These are phyloP conservation scores for Cyprinodon diabolis DNA, from an alignment of 2,797 vertebrate species.

Conservation along the genomic window DNA sequence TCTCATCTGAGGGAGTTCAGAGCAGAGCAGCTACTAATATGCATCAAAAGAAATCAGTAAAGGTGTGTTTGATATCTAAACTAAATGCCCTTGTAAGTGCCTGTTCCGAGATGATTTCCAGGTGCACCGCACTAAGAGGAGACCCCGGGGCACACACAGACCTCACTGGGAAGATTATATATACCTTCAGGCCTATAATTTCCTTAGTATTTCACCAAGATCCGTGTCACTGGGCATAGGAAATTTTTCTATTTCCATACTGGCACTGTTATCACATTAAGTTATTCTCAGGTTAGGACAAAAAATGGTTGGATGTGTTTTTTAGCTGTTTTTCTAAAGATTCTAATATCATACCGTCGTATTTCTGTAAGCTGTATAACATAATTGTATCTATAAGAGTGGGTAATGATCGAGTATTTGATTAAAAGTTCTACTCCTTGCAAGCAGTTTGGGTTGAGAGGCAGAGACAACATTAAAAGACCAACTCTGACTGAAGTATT, in stretches of 20 bases:
- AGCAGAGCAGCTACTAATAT: too few relatives aligned
- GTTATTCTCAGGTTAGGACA: background rate
- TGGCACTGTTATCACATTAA: background rate
- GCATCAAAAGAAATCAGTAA: too few relatives aligned
- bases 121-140: background rate
- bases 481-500: constrained; percentile 63
- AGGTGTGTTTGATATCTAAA: too few relatives aligned
- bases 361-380: constrained; percentile 74
- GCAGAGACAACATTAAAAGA: constrained; percentile 75
- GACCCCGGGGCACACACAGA: too few relatives aligned
- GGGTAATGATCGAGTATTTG: constrained; percentile 75
- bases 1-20: too few relatives aligned
- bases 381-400: constrained; percentile 73
- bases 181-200: background rate
- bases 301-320: background rate
- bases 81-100: too few relatives aligned
- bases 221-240: background rate
- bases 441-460: constrained; percentile 72
- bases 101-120: background rate
- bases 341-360: constrained; percentile 57
- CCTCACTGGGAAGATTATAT: background rate
- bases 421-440: constrained; percentile 59
- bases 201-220: background rate
- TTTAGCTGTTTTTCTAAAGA: background rate
- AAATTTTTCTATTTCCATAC: background rate